Evolutionary conservation across 2,113 vertebrate genomes (phyloP).

Genomic region (Chamaea fasciata): DNA sequence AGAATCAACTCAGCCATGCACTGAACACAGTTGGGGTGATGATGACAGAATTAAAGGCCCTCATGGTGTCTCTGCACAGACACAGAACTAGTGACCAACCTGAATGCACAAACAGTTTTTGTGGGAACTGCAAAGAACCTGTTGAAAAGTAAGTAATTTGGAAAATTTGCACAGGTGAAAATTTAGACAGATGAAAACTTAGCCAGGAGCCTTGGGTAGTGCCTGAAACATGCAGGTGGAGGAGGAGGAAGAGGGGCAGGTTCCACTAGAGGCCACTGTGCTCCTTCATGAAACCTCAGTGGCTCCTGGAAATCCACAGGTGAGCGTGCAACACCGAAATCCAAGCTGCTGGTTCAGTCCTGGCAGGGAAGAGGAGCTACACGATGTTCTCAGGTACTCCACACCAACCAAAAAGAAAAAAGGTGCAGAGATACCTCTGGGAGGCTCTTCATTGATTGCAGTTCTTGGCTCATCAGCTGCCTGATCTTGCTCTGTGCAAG

Average conservation of each 20-base stretch:
- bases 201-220: not conserved
- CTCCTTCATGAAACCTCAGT: not conserved
- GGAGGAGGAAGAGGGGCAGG: not conserved
- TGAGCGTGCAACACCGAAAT: not conserved
- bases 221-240: not conserved
- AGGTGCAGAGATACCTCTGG: not conserved
- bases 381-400: not conserved
- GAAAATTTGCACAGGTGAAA: not conserved
- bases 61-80: not conserved
- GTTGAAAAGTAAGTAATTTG: not conserved
- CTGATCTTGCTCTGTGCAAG: not conserved
- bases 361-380: not conserved
- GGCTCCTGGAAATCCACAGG: not conserved
- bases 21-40: accelerated
- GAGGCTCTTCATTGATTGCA: not conserved
- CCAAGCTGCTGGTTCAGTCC: not conserved
- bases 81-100: not conserved
- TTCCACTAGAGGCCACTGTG: constrained; percentile 33
- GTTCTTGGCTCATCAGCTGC: not conserved
- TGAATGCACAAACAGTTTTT: not conserved
- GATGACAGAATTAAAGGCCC: not conserved
- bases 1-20: not conserved
- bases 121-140: not conserved
- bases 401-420: not conserved
- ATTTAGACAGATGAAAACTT: not conserved